Evolutionary conservation across 2,113 vertebrate genomes (phyloP).

Genomic region (Neodontobutis hainanensis): DNA sequence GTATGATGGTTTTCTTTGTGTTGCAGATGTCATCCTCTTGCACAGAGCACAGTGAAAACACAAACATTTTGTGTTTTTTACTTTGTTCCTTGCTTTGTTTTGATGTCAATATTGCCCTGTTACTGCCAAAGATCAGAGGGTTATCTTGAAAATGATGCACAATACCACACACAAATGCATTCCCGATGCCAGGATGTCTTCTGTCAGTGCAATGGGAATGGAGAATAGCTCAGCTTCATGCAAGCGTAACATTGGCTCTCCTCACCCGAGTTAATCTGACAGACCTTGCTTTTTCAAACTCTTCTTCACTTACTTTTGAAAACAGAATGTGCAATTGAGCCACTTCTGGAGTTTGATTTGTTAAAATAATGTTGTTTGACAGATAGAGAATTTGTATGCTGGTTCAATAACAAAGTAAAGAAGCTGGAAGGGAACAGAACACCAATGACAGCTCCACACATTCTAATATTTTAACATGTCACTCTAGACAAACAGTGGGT

Average conservation of each 20-base stretch:
- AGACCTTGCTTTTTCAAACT: neutral
- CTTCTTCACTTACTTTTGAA: slow-evolving; percentile 8
- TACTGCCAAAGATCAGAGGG: slow-evolving; percentile 29
- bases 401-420: neutral
- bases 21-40: too few relatives aligned
- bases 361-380: slow-evolving; percentile 35
- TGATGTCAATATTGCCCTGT: slow-evolving; percentile 24
- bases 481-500: neutral
- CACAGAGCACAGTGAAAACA: too few relatives aligned
- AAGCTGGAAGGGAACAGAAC: neutral
- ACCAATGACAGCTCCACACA: slow-evolving; percentile 4
- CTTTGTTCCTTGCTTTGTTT: slow-evolving; percentile 6
- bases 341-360: slow-evolving; percentile 27
- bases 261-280: slow-evolving; percentile 1
- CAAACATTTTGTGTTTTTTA: too few relatives aligned
- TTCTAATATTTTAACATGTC: slow-evolving; percentile 5
- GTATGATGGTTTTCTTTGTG: too few relatives aligned
- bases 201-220: slow-evolving; percentile 27
- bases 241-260: slow-evolving; percentile 13
- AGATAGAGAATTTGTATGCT: slow-evolving; percentile 34
- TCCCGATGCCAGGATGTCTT: slow-evolving; percentile 23
- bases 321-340: slow-evolving; percentile 2
- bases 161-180: slow-evolving; percentile 39
- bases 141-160: slow-evolving; percentile 39
- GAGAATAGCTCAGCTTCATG: slow-evolving; percentile 25